Conservation (phyloP, 2,888 invertebrate genomes). For the Eupithecia inturbata region DNA sequence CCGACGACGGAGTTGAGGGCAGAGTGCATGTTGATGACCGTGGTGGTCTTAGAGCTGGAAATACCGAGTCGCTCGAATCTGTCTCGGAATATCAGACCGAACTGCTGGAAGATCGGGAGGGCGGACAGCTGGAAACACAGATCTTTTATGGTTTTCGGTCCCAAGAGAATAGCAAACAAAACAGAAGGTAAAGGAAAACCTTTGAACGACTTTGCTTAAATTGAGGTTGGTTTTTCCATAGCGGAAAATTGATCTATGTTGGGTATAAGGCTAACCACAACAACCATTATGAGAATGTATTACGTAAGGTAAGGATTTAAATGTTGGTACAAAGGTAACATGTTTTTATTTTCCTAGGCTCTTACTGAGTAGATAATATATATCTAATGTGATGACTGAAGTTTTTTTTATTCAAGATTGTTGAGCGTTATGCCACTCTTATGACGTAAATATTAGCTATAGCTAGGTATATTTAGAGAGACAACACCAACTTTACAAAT, state of each 20-base stretch:
- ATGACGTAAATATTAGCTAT: neutral
- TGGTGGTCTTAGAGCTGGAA: conserved; percentile 87
- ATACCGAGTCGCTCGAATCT: conserved; percentile 85
- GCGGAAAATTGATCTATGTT: neutral
- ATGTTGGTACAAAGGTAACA: neutral
- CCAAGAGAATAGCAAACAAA: neutral
- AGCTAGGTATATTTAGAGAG: neutral
- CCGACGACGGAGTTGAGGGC: conserved; percentile 89
- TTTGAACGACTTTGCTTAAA: neutral
- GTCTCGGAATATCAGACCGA: conserved; percentile 88
- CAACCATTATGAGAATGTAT: neutral
- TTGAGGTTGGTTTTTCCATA: neutral
- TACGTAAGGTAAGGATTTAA: neutral
- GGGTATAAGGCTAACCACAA: neutral
- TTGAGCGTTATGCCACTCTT: neutral
- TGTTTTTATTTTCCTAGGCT: neutral
- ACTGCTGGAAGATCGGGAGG: conserved; percentile 88
- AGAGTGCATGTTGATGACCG: conserved; percentile 88
- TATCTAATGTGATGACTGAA: neutral
- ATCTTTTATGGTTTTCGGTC: neutral
- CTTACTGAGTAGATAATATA: neutral
- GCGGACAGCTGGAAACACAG: conserved; percentile 84
- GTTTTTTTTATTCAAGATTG: neutral
- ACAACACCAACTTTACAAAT: neutral
- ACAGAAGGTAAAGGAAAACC: neutral